Evolutionary conservation across 1,140 invertebrate species (phyloP).

Genomic region (Temnothorax nylanderi): DNA sequence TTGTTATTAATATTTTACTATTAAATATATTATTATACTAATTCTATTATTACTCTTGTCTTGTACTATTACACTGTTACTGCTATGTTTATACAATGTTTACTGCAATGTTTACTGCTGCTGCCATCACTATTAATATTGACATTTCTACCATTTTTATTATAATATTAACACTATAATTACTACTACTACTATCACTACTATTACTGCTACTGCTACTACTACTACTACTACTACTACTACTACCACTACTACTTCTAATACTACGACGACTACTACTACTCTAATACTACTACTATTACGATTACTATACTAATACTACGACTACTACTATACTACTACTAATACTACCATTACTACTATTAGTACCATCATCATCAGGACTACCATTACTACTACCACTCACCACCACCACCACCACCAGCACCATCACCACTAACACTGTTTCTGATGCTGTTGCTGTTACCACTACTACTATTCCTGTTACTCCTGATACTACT

Average conservation of each 20-base stretch:
- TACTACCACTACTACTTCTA: conserved; percentile 26
- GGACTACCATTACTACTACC: too few relatives aligned
- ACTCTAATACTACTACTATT: conserved; percentile 59
- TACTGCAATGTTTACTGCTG: conserved; percentile 33
- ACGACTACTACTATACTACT: conserved; percentile 27
- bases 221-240: conserved; percentile 48
- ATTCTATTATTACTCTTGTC: background rate
- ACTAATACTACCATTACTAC: conserved; percentile 58
- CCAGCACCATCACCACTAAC: background rate
- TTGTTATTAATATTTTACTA: background rate
- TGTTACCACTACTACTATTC: conserved; percentile 40
- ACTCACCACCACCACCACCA: too few relatives aligned
- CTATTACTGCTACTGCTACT: conserved; percentile 11
- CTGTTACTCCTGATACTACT: conserved; percentile 45
- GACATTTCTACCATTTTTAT: conserved; percentile 38
- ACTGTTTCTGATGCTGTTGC: background rate
- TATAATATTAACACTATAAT: background rate
- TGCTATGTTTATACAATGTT: background rate
- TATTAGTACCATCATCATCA: conserved; percentile 34
- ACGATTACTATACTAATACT: background rate
- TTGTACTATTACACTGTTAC: background rate
- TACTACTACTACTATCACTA: background rate
- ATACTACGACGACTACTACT: conserved; percentile 37
- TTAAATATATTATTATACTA: background rate
- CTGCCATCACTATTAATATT: conserved; percentile 31